Percentiles rank a stretch among this genome's conserved stretches.
Conservation (phyloP, 2,797 vertebrate species). For the Thripadectes ignobilis region DNA sequence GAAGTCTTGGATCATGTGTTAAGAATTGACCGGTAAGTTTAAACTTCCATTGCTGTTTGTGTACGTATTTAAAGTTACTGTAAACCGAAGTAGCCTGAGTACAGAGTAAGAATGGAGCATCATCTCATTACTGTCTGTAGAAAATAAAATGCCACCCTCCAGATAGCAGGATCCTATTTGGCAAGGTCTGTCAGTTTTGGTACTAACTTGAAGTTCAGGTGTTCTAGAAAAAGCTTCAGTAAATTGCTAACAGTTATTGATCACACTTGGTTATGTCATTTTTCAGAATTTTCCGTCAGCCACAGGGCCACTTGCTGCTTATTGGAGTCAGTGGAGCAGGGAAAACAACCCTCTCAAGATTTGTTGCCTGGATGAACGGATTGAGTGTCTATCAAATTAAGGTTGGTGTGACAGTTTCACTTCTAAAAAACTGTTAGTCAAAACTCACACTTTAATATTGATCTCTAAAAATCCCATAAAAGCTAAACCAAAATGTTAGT, state of each 20-base stretch:
- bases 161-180: background rate
- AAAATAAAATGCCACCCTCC: background rate
- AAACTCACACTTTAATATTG: background rate
- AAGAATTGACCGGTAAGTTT: slow-evolving; percentile 90
- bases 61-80: background rate
- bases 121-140: background rate
- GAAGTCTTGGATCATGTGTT: slow-evolving; percentile 97
- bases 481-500: background rate
- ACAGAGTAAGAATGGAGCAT: background rate
- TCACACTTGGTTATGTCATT: background rate
- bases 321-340: slow-evolving; percentile 98
- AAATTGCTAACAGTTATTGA: background rate
- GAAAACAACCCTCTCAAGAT: slow-evolving; percentile 96
- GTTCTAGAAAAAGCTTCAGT: background rate
- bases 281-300: slow-evolving; percentile 97
- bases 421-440: background rate
- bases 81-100: background rate
- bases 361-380: slow-evolving; percentile 99
- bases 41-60: background rate
- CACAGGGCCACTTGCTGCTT: slow-evolving; percentile 95
- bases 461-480: background rate
- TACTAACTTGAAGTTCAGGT: background rate
- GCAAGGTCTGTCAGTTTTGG: background rate
- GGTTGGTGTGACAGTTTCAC: slow-evolving; percentile 72
- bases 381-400: slow-evolving; percentile 99